These are phyloP conservation scores for Melitaea athalia DNA, from an alignment of 2,888 invertebrate species.

Conservation along the genomic window DNA sequence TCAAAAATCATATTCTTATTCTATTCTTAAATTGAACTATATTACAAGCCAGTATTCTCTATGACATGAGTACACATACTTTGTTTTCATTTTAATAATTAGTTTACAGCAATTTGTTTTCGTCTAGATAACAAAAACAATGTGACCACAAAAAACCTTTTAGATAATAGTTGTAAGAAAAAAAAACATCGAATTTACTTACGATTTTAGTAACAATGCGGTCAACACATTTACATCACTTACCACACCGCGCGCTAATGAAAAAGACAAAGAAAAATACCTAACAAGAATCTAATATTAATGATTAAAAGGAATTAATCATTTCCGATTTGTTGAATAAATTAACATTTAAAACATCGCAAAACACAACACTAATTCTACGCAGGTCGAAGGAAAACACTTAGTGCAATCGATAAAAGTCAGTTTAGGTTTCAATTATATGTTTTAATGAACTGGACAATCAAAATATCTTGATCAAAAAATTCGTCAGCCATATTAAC, in stretches of 20 bases:
- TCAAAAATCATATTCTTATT: too few relatives aligned
- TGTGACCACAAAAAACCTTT: not conserved
- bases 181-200: slow-evolving; percentile 17
- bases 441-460: slow-evolving; percentile 43
- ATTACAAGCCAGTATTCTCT: too few relatives aligned
- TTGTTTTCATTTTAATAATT: too few relatives aligned
- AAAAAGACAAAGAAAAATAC: slow-evolving; percentile 33
- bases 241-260: slow-evolving; percentile 15
- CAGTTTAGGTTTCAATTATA: not conserved
- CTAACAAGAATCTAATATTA: slow-evolving; percentile 43
- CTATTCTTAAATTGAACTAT: too few relatives aligned
- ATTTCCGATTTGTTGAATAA: slow-evolving; percentile 28
- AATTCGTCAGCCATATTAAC: slow-evolving; percentile 73
- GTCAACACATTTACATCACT: slow-evolving; percentile 6
- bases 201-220: slow-evolving; percentile 12
- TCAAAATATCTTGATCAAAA: slow-evolving; percentile 58
- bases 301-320: slow-evolving; percentile 29
- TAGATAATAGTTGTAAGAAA: not conserved
- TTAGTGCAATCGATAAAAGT: not conserved
- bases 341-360: slow-evolving; percentile 10
- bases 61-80: too few relatives aligned
- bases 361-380: not conserved
- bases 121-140: not conserved
- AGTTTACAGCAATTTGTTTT: not conserved
- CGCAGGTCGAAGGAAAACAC: not conserved